Conservation (phyloP, 2,797 vertebrate species). For the Glyptemys insculpta region DNA sequence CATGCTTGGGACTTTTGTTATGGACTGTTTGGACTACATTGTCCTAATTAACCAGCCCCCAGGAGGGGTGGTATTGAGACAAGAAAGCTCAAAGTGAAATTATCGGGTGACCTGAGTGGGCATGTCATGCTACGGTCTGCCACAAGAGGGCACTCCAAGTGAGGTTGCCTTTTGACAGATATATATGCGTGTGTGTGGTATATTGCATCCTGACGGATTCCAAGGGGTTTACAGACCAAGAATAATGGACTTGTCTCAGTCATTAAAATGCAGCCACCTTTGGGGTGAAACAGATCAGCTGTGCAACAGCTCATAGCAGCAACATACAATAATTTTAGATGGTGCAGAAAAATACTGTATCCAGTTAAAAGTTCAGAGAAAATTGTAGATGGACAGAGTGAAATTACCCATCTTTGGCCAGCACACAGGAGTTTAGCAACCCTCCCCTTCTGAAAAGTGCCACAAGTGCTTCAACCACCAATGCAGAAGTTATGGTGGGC, state of each 20-base stretch:
- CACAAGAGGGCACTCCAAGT: neutral
- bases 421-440: neutral
- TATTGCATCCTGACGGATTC: neutral
- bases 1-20: neutral
- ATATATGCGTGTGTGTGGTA: neutral
- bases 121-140: neutral
- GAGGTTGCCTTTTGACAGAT: neutral
- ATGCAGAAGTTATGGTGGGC: neutral
- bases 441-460: neutral
- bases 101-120: neutral
- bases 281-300: neutral
- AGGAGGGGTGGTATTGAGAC: neutral
- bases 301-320: neutral
- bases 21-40: neutral
- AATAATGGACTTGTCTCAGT: neutral
- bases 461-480: neutral
- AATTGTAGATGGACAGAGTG: neutral
- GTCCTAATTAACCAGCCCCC: neutral
- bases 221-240: neutral
- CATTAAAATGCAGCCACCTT: neutral
- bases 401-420: neutral
- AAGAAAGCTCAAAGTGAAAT: neutral
- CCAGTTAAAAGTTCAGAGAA: neutral
- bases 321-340: neutral
- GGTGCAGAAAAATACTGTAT: neutral